Evolutionary conservation across 2,113 vertebrate genomes (phyloP).

Genomic region (Paradoxurus hermaphroditus): DNA sequence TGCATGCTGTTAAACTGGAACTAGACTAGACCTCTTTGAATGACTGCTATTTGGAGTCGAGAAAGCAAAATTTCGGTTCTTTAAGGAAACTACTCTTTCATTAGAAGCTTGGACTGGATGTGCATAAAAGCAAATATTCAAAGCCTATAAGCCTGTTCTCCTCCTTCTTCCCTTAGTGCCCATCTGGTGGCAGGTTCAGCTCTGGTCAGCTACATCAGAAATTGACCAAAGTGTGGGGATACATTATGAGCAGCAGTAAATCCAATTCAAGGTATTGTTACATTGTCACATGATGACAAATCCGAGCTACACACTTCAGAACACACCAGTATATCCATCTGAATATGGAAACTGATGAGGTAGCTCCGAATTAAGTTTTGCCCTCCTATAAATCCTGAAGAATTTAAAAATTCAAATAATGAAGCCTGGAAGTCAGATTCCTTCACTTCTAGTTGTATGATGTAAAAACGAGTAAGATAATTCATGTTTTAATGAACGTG

Average conservation of each 20-base stretch:
- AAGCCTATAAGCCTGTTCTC: background rate
- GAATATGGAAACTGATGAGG: background rate
- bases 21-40: background rate
- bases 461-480: background rate
- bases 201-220: background rate
- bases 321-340: background rate
- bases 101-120: background rate
- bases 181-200: background rate
- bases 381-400: background rate
- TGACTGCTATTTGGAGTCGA: background rate
- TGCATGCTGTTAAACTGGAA: constrained; percentile 17
- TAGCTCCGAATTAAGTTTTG: background rate
- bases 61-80: constrained; percentile 40
- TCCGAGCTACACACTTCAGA: background rate
- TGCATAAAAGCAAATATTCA: background rate
- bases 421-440: background rate
- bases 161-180: background rate
- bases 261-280: background rate
- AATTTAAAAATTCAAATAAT: background rate
- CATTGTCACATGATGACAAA: background rate
- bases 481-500: background rate
- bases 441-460: background rate
- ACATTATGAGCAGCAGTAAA: background rate
- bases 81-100: background rate
- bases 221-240: background rate